Evolutionary conservation across 2,797 vertebrate species (phyloP).

Genomic region (Microhierax caerulescens): DNA sequence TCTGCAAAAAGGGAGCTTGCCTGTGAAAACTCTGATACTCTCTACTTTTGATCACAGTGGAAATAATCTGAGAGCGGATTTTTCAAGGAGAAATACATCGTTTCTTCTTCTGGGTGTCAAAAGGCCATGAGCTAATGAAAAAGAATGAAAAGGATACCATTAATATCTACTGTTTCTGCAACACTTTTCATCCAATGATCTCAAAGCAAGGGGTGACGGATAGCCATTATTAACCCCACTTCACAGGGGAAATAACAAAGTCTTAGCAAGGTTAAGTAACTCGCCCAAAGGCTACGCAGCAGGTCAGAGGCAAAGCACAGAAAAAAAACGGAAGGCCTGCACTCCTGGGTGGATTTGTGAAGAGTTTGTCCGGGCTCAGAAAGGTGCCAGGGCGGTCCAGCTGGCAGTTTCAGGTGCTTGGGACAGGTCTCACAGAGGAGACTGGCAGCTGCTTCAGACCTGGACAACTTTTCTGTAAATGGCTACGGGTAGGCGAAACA

Average conservation of each 20-base stretch:
- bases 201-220: slow-evolving; percentile 5
- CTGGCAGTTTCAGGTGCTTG: neutral
- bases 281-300: neutral
- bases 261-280: slow-evolving; percentile 33
- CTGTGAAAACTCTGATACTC: neutral
- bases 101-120: slow-evolving; percentile 38
- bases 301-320: neutral
- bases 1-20: neutral
- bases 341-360: neutral
- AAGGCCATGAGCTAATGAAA: slow-evolving; percentile 53
- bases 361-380: neutral
- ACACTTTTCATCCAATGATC: slow-evolving; percentile 13
- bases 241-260: slow-evolving; percentile 26
- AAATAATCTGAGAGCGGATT: slow-evolving; percentile 32
- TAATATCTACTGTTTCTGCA: slow-evolving; percentile 14
- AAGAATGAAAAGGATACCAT: slow-evolving; percentile 14
- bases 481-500: neutral
- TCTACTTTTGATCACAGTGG: slow-evolving; percentile 20
- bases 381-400: neutral
- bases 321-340: neutral
- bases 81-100: slow-evolving; percentile 29
- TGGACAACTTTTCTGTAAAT: neutral
- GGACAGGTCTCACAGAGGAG: neutral
- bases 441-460: neutral
- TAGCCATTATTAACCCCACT: slow-evolving; percentile 51